phyloP scores from a whole-genome alignment of 1,140 invertebrate genomes.

The Dendrolimus punctatus region DNA sequence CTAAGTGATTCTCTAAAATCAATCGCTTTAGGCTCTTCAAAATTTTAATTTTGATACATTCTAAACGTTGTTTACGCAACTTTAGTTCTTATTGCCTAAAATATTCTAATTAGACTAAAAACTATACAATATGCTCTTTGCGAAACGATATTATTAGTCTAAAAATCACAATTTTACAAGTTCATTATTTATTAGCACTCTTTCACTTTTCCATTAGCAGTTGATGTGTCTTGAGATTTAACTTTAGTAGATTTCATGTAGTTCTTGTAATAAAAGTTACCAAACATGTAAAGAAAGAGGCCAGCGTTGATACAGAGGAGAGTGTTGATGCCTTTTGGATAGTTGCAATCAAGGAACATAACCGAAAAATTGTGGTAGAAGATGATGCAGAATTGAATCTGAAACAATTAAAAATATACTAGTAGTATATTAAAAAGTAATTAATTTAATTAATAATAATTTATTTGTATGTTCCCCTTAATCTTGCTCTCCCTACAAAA shows the following conservation, averaged over 20 bases:
- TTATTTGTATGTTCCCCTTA: no score
- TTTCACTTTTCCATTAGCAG: conserved; percentile 29
- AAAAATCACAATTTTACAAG: conserved; percentile 10
- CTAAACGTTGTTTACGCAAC: no score
- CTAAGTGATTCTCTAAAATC: no score
- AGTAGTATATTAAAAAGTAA: no score
- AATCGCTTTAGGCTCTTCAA: no score
- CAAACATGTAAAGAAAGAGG: conserved; percentile 89
- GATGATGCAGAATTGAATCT: conserved; percentile 88
- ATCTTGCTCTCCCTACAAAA: no score
- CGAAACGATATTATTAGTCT: no score
- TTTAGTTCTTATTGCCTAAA: no score
- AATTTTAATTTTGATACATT: no score
- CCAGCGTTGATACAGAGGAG: conserved; percentile 82
- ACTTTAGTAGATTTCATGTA: conserved; percentile 66
- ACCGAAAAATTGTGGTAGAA: conserved; percentile 78
- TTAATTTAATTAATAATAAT: no score
- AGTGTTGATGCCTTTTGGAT: conserved; percentile 77
- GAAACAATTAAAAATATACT: conserved; percentile 17
- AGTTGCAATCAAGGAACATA: conserved; percentile 78
- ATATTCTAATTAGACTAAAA: no score
- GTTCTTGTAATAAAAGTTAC: conserved; percentile 84
- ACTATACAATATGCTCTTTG: no score
- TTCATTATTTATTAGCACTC: conserved; percentile 28
- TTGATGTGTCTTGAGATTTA: conserved; percentile 11